Evolutionary conservation across 2,888 invertebrate genomes (phyloP).

Genomic region (Tridacna gigas): DNA sequence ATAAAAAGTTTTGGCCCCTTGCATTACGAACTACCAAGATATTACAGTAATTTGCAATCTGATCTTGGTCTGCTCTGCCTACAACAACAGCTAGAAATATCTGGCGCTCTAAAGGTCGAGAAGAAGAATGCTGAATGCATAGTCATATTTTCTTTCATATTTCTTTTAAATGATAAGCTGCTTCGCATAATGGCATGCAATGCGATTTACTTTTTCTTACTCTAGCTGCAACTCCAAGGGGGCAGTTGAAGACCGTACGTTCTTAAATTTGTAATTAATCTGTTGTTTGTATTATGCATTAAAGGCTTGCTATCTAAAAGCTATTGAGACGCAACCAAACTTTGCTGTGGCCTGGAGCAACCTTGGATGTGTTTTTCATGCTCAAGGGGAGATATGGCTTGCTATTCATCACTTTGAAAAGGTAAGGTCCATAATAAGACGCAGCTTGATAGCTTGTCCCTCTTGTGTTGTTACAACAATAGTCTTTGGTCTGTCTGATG

Average conservation of each 20-base stretch:
- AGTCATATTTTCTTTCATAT: constrained; percentile 24
- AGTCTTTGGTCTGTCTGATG: too few relatives aligned
- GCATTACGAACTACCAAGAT: too few relatives aligned
- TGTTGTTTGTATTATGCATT: constrained; percentile 44
- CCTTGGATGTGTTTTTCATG: constrained; percentile 99
- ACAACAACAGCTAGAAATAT: too few relatives aligned
- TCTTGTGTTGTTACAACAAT: too few relatives aligned
- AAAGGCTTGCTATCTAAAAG: constrained; percentile 99
- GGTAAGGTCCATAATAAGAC: constrained; percentile 72
- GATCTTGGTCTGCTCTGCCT: too few relatives aligned
- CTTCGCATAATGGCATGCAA: not conserved
- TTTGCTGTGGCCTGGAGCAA: constrained; percentile 99
- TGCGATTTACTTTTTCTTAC: not conserved
- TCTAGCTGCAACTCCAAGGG: not conserved
- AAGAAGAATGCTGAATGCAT: constrained; percentile 10
- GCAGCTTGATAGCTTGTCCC: too few relatives aligned
- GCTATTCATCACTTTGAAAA: constrained; percentile 99
- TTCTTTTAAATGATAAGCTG: constrained; percentile 15
- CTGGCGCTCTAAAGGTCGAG: not conserved
- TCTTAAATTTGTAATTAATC: not conserved
- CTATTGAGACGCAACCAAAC: constrained; percentile 99
- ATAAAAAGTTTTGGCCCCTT: too few relatives aligned
- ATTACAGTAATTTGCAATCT: too few relatives aligned
- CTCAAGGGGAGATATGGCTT: constrained; percentile 99
- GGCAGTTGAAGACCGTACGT: not conserved